A percentile compares a stretch with the other conserved stretches of the same genome.
Conservation (phyloP, 2,113 vertebrate species). For the Hippocampus mohnikei region DNA sequence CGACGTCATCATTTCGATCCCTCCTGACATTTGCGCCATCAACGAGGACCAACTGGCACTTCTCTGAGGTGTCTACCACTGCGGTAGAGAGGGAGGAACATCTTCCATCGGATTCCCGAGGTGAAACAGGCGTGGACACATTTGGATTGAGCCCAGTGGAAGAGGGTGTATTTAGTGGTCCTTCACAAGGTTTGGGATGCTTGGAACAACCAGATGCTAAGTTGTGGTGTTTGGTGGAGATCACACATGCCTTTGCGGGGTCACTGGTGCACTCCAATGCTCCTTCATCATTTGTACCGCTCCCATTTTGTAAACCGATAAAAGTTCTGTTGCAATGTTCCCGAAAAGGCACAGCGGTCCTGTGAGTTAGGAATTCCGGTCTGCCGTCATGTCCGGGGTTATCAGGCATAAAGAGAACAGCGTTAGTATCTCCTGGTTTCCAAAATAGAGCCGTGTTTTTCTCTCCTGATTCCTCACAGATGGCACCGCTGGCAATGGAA, state of each 20-base stretch:
- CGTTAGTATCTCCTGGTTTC: constrained; percentile 32
- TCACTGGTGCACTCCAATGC: constrained; percentile 5
- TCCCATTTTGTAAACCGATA: constrained; percentile 22
- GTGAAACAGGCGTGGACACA: not conserved
- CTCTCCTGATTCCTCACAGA: constrained; percentile 57
- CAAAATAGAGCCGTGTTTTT: constrained; percentile 33
- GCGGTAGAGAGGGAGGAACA: constrained; percentile 65
- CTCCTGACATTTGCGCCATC: constrained; percentile 54
- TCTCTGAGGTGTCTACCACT: constrained; percentile 71
- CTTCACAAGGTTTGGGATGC: constrained; percentile 19
- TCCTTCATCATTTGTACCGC: constrained; percentile 2
- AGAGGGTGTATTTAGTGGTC: constrained; percentile 15
- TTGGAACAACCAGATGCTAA: constrained; percentile 16
- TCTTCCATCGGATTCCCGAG: constrained; percentile 36
- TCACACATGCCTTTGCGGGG: constrained; percentile 12
- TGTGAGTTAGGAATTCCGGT: constrained; percentile 17
- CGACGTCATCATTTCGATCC: constrained; percentile 34
- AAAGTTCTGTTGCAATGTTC: constrained; percentile 16
- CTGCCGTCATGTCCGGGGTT: constrained; percentile 1
- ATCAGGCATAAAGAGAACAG: constrained; percentile 21
- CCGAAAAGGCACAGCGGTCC: constrained; percentile 19
- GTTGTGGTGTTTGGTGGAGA: constrained; percentile 11
- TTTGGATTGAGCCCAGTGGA: not conserved
- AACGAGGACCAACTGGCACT: constrained; percentile 76
- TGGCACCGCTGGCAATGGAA: constrained; percentile 15